Conservation (phyloP, 2,888 invertebrate genomes). For the Tridacna gigas region DNA sequence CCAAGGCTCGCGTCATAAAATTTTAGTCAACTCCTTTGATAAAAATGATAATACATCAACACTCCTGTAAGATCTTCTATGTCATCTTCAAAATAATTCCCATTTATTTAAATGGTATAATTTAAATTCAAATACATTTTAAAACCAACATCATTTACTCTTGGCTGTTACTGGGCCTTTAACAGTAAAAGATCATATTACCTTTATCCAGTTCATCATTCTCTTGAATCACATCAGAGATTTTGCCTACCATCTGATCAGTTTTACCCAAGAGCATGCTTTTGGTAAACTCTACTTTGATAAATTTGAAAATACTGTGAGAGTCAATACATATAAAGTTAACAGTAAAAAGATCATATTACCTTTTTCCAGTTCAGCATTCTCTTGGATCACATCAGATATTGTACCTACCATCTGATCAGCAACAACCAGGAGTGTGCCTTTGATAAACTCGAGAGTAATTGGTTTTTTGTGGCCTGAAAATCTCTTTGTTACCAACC, state of each 20-base stretch:
- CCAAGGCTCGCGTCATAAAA: too few relatives aligned
- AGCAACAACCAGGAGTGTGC: conserved; percentile 78
- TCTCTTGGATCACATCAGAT: conserved; percentile 81
- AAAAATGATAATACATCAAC: too few relatives aligned
- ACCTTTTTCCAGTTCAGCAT: conserved; percentile 75
- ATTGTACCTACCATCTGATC: conserved; percentile 82
- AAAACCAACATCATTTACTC: too few relatives aligned
- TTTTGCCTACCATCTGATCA: conserved; percentile 81
- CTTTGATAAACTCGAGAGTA: conserved; percentile 80
- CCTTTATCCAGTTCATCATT: conserved; percentile 76
- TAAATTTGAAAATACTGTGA: not conserved
- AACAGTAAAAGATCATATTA: conserved; percentile 54
- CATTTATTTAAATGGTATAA: too few relatives aligned
- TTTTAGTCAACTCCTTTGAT: too few relatives aligned
- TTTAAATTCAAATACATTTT: too few relatives aligned
- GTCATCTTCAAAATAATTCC: too few relatives aligned
- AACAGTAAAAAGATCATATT: conserved; percentile 53
- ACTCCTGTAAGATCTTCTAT: too few relatives aligned
- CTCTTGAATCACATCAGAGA: conserved; percentile 81
- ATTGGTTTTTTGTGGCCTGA: conserved; percentile 71
- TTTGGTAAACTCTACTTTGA: conserved; percentile 76
- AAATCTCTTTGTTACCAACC: conserved; percentile 68
- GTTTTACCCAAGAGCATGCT: conserved; percentile 79
- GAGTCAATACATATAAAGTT: not conserved
- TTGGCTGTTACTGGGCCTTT: too few relatives aligned